Conservation (phyloP, 2,888 invertebrate genomes). For the Rhodophaea formosa region DNA sequence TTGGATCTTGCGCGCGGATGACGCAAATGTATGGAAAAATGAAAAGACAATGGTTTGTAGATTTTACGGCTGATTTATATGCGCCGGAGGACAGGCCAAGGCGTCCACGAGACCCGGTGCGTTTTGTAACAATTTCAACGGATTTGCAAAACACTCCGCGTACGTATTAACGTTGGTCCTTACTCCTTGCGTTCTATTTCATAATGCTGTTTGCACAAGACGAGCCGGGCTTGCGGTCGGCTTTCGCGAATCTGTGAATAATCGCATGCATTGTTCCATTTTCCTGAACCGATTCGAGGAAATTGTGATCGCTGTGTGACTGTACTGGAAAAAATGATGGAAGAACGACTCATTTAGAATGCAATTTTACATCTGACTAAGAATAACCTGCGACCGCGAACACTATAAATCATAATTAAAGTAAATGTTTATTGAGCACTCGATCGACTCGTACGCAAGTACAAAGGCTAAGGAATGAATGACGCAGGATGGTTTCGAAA, state of each 20-base stretch:
- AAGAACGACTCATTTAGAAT: neutral
- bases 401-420: constrained; percentile 15
- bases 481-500: constrained; percentile 78
- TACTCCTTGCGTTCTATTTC: constrained; percentile 62
- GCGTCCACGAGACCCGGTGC: constrained; percentile 44
- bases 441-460: constrained; percentile 46
- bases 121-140: constrained; percentile 60
- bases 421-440: constrained; percentile 15
- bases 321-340: neutral
- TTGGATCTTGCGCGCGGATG: constrained; percentile 57
- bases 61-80: constrained; percentile 53
- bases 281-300: neutral
- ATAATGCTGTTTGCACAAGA: constrained; percentile 66
- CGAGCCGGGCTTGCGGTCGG: constrained; percentile 53
- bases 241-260: constrained; percentile 24
- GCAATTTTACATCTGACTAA: neutral
- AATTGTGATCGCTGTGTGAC: neutral
- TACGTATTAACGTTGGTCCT: constrained; percentile 58
- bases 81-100: constrained; percentile 42
- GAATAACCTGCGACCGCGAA: neutral
- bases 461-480: constrained; percentile 63
- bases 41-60: constrained; percentile 48
- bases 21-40: constrained; percentile 63
- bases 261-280: constrained; percentile 9
- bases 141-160: constrained; percentile 59